A percentile compares a stretch with the other conserved stretches of the same genome.
phyloP scores from a whole-genome alignment of 2,113 vertebrate genomes.

The Siniperca chuatsi region DNA sequence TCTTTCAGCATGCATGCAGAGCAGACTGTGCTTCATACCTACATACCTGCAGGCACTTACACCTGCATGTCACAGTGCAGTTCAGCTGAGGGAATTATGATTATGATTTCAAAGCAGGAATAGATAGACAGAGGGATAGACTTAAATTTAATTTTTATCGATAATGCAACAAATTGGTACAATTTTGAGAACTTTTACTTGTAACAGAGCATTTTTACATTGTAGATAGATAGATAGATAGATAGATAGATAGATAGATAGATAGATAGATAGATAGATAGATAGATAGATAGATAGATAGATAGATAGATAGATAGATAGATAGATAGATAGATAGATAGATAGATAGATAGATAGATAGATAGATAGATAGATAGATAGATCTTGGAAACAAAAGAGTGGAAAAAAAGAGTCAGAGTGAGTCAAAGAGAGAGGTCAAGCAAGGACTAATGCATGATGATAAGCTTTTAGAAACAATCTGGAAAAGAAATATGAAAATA shows the following conservation, averaged over 20 bases:
- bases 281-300: too few relatives aligned
- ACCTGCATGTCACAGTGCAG: conserved; percentile 60
- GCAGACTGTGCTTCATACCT: conserved; percentile 42
- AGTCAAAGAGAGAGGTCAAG: conserved; percentile 31
- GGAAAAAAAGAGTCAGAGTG: conserved; percentile 19
- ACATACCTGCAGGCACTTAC: conserved; percentile 59
- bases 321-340: not conserved
- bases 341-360: too few relatives aligned
- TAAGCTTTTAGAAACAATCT: conserved; percentile 66
- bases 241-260: too few relatives aligned
- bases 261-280: too few relatives aligned
- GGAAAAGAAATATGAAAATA: conserved; percentile 56
- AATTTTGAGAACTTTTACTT: too few relatives aligned
- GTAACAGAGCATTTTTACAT: too few relatives aligned
- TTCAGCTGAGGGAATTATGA: conserved; percentile 38
- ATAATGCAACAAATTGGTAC: too few relatives aligned
- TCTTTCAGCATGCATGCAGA: conserved; percentile 49
- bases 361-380: not conserved
- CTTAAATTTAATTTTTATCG: too few relatives aligned
- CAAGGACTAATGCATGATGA: conserved; percentile 66
- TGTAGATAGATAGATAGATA: too few relatives aligned
- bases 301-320: not conserved
- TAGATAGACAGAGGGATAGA: not conserved
- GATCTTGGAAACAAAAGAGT: too few relatives aligned
- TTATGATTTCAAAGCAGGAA: conserved; percentile 47